Evolutionary conservation across 2,888 invertebrate genomes (phyloP), one percentile per base, ranked within the genome.

Genomic region (Trachelus troglodyta): DNA sequence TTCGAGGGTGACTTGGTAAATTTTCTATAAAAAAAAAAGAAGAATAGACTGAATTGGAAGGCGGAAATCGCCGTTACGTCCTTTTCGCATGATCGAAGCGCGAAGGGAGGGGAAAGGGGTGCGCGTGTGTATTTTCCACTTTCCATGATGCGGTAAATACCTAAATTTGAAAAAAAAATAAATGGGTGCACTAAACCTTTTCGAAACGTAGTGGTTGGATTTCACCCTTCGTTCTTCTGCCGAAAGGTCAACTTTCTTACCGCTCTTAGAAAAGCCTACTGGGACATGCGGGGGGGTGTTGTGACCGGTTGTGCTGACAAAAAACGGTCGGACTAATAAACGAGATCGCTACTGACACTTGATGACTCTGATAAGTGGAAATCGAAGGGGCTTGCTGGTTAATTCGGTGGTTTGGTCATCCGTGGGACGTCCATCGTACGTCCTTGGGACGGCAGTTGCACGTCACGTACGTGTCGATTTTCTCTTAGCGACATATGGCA

Each of bases 361-460:
- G 71, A 33, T 33, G 71, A 69, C 71, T 69, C n/a, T 12, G 71
- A 69, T 69, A n/a, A 69, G 71, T 11, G 71, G 71, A 69, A 12
- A 30, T 31, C 71, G n/a, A 12, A 69, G 23, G 71, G 6, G 15
- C 12, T 12, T 33, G n/a, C 15, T 15, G 33, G 71, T 15, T 33
- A 30, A 33, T 33, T 15, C 71, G n/a, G 6, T 4, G 12, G 15
- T 40, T 15, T 40, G 40, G 15, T 4, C 31, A 33, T 69, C 11
- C 71, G 9, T 15, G 71, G 71, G 71, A 69, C 33, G 33, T 69
- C 9, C 71, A 2, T 23, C 12, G n/a, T 3, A 15, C 31, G 15
- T 69, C n/a, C 71, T 11, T 3, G 11, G n/a, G 71, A 69, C 15
- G 33, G 11, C 11, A 11, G 12, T 3, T 30, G 71, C 6, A 12